These are phyloP conservation scores for Channa maculata DNA, from an alignment of 2,113 vertebrate species.

Conservation along the genomic window DNA sequence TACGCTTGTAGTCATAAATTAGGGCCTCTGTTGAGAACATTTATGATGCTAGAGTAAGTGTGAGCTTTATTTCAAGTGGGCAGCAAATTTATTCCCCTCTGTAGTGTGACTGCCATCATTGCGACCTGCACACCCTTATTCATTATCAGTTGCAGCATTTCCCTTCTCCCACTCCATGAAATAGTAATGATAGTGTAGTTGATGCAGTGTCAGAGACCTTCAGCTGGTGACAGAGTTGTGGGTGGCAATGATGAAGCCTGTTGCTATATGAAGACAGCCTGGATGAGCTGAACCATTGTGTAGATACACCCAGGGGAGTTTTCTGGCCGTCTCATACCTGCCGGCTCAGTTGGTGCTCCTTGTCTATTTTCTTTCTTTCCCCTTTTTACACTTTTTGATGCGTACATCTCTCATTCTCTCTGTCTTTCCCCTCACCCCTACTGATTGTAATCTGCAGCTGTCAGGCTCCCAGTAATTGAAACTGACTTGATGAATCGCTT, in stretches of 20 bases:
- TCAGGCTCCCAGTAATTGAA: conserved; percentile 93
- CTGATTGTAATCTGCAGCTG: conserved; percentile 92
- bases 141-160: conserved; percentile 48
- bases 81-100: conserved; percentile 42
- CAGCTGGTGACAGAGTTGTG: conserved; percentile 51
- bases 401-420: conserved; percentile 48
- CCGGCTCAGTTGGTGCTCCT: conserved; percentile 32
- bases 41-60: conserved; percentile 51
- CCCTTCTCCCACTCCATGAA: conserved; percentile 35
- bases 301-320: conserved; percentile 14
- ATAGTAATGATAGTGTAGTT: conserved; percentile 58
- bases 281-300: conserved; percentile 18
- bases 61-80: conserved; percentile 49
- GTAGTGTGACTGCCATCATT: conserved; percentile 7
- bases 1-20: conserved; percentile 65
- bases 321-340: conserved; percentile 6
- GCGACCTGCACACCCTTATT: conserved; percentile 17
- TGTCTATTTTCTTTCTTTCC: conserved; percentile 36
- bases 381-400: conserved; percentile 52
- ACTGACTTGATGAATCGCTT: conserved; percentile 96
- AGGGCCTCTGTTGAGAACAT: conserved; percentile 30
- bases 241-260: conserved; percentile 37
- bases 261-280: conserved; percentile 24
- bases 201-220: conserved; percentile 40
- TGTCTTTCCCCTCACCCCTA: conserved; percentile 60